These are phyloP conservation scores for Heliothis virescens DNA, from an alignment of 1,140 invertebrate genomes.

Conservation along the genomic window DNA sequence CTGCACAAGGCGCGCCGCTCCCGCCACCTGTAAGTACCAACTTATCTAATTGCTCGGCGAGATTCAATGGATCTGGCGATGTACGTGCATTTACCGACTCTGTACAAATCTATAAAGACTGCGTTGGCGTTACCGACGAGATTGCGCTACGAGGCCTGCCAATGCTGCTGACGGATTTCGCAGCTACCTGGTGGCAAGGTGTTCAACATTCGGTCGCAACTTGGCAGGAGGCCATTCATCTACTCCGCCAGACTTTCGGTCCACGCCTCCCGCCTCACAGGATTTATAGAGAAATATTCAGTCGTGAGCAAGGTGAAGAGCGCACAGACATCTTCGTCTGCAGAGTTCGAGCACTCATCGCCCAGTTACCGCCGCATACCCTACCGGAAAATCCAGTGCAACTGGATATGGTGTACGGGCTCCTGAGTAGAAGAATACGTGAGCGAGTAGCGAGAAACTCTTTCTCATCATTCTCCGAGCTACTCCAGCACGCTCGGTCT, in stretches of 20 bases:
- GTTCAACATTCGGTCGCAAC: neutral
- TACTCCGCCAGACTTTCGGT: neutral
- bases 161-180: slow-evolving; percentile 67
- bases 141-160: slow-evolving; percentile 77
- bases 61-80: neutral
- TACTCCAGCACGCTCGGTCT: no score
- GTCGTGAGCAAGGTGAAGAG: neutral
- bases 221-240: neutral
- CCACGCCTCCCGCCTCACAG: neutral
- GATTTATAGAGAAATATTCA: neutral
- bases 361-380: no score
- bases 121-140: slow-evolving; percentile 68
- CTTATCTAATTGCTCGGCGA: neutral
- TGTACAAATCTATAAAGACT: slow-evolving; percentile 48
- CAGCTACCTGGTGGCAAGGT: slow-evolving; percentile 47
- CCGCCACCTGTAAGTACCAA: neutral
- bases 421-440: no score
- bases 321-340: neutral
- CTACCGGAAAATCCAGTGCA: no score
- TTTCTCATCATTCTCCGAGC: no score
- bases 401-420: no score
- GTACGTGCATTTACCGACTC: slow-evolving; percentile 40
- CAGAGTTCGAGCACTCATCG: neutral
- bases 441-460: no score
- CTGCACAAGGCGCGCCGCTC: no score